These are phyloP conservation scores for Xenopus borealis DNA, from an alignment of 2,113 vertebrate genomes.

Conservation along the genomic window DNA sequence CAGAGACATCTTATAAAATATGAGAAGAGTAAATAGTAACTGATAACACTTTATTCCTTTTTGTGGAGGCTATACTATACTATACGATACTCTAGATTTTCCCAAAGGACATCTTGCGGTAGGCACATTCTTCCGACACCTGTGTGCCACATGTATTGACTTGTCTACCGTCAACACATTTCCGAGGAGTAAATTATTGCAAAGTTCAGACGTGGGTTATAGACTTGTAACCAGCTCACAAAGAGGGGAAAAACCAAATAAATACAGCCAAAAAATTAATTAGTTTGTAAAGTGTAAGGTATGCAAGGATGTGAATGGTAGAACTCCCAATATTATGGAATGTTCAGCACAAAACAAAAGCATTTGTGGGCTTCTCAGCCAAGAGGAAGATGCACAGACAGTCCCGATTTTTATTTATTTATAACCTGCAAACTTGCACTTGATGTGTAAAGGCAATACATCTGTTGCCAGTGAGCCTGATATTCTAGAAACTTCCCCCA, in stretches of 20 bases:
- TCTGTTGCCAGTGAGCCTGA: background rate
- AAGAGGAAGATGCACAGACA: background rate
- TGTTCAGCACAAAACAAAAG: background rate
- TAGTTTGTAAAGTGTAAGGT: background rate
- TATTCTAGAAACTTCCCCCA: background rate
- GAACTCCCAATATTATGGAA: no score
- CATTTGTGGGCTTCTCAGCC: background rate
- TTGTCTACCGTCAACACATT: conserved; percentile 59
- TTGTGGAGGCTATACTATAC: conserved; percentile 8
- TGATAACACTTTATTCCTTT: conserved; percentile 2
- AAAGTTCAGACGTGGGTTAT: conserved; percentile 65
- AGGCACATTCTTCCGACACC: conserved; percentile 50
- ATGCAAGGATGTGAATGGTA: no score
- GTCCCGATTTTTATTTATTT: background rate
- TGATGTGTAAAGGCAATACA: background rate
- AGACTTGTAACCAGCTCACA: conserved; percentile 58
- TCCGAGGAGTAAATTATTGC: conserved; percentile 58
- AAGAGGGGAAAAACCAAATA: conserved; percentile 29
- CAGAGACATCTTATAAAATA: background rate
- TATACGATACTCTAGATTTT: conserved; percentile 48
- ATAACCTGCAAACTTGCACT: background rate
- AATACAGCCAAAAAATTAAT: conserved; percentile 40
- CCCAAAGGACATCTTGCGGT: conserved; percentile 55
- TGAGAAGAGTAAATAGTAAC: background rate
- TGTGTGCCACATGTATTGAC: conserved; percentile 59